Evolutionary conservation across 2,113 vertebrate species (phyloP), one percentile per base, ranked within the genome.

Genomic region (Onychostoma macrolepis): DNA sequence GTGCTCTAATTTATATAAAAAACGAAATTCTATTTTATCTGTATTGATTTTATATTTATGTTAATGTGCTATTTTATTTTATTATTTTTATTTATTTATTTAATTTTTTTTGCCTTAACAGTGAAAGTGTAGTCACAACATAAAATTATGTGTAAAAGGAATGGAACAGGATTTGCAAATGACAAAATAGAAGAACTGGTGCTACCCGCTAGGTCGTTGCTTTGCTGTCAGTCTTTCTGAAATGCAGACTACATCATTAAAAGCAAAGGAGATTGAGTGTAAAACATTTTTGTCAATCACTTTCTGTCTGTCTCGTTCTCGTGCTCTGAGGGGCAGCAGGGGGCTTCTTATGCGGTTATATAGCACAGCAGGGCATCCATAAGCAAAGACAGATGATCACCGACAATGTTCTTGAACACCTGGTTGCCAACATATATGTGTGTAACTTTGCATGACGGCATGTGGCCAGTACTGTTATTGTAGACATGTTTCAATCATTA

Each of bases 291-390:
- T 12, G 74, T 53, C 84, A 69, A 67, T 84, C 76, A 74, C 48
- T 79, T 85, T 58, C 80, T 41, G 36, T n/a, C 26, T 17, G 61
- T 83, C 19, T 41, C 58, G 43, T 77, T 28, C 13, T 67, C n/a
- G 43, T 69, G 77, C 80, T 87, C 78, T 85, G 80, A 84, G 74
- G 79, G 43, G 71, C 84, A 82, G 89, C 87, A 83, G 85, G 89
- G 84, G 84, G 72, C 50, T 86, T 85, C 67, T 21, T 43, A 67
- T 53, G 72, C 67, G 82, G 88, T 89, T 78, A 75, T 48, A 26
- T 10, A 80, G 65, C 67, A 41, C n/a, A 74, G 84, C 71, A 7
- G 71, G 87, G 77, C 38, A 80, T 76, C 41, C 71, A 85, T 88
- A 79, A 79, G 80, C 83, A 82, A 88, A 88, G 83, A 81, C 78